Evolutionary conservation across 1,140 invertebrate genomes (phyloP).

Genomic region (Drosophila persimilis): DNA sequence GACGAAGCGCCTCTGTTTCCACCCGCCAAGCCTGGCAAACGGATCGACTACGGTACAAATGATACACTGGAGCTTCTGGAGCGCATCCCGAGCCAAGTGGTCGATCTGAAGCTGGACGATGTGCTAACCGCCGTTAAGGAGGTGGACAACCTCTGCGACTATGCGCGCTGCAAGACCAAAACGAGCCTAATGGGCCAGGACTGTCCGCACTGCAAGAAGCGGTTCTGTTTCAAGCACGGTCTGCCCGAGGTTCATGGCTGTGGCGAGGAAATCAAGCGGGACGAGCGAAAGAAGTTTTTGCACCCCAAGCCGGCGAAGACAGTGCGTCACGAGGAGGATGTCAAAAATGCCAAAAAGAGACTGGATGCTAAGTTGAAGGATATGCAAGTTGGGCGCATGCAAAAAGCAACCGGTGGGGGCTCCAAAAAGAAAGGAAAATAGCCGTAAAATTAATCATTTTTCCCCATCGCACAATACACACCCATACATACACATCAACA

Average conservation of each 20-base stretch:
- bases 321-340: constrained; percentile 66
- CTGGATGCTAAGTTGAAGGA: constrained; percentile 76
- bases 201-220: constrained; percentile 65
- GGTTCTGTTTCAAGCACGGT: constrained; percentile 80
- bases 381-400: constrained; percentile 76
- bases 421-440: constrained; percentile 61
- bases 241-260: constrained; percentile 81
- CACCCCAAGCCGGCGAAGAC: constrained; percentile 75
- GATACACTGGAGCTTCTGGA: constrained; percentile 76
- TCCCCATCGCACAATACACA: background rate
- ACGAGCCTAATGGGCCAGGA: constrained; percentile 80
- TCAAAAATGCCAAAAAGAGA: constrained; percentile 72
- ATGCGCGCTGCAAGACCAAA: constrained; percentile 70
- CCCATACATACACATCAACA: background rate
- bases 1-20: constrained; percentile 62
- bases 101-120: constrained; percentile 75
- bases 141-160: constrained; percentile 76
- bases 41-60: constrained; percentile 73
- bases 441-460: no score
- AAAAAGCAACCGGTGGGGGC: constrained; percentile 47
- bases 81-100: constrained; percentile 69
- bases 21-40: constrained; percentile 55
- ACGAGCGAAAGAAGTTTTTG: constrained; percentile 74
- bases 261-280: constrained; percentile 66
- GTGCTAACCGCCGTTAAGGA: constrained; percentile 77